Conservation (phyloP, 1,140 invertebrate species). For the Penaeus indicus region DNA sequence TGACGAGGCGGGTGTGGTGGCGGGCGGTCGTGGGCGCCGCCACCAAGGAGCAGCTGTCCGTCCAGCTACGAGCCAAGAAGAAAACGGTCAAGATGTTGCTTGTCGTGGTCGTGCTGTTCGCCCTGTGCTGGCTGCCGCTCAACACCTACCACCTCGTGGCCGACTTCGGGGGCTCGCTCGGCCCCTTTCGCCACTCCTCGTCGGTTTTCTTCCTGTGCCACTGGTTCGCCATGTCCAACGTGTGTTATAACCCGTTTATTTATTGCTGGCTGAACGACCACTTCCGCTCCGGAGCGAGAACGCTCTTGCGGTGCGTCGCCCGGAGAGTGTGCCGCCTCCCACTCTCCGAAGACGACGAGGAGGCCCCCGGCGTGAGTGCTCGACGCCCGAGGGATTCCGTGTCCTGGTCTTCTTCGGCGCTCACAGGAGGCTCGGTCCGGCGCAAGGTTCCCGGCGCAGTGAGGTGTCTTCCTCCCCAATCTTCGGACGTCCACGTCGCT, state of each 20-base stretch:
- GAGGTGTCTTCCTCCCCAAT: neutral
- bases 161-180: slow-evolving; percentile 68
- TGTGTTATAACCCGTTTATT: slow-evolving; percentile 75
- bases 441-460: slow-evolving; percentile 19
- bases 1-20: slow-evolving; percentile 70
- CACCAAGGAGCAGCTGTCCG: slow-evolving; percentile 68
- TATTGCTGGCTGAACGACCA: slow-evolving; percentile 73
- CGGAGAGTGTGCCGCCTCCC: slow-evolving; percentile 24
- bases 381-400: slow-evolving; percentile 25
- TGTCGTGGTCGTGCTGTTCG: slow-evolving; percentile 73
- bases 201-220: slow-evolving; percentile 70
- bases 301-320: slow-evolving; percentile 39
- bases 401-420: slow-evolving; percentile 27
- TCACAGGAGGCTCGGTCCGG: slow-evolving; percentile 22
- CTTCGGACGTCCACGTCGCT: slow-evolving; percentile 17
- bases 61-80: slow-evolving; percentile 68
- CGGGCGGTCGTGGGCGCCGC: slow-evolving; percentile 68
- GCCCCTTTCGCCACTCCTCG: slow-evolving; percentile 68
- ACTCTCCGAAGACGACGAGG: slow-evolving; percentile 19
- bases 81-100: slow-evolving; percentile 75
- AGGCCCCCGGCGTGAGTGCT: neutral
- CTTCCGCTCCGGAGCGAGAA: slow-evolving; percentile 71
- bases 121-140: slow-evolving; percentile 73
- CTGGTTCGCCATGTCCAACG: slow-evolving; percentile 74
- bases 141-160: slow-evolving; percentile 72